Percentiles rank a stretch among this genome's conserved stretches.
Evolutionary conservation across 2,888 invertebrate species (phyloP).

Genomic region (Mimumesa dahlbomi): DNA sequence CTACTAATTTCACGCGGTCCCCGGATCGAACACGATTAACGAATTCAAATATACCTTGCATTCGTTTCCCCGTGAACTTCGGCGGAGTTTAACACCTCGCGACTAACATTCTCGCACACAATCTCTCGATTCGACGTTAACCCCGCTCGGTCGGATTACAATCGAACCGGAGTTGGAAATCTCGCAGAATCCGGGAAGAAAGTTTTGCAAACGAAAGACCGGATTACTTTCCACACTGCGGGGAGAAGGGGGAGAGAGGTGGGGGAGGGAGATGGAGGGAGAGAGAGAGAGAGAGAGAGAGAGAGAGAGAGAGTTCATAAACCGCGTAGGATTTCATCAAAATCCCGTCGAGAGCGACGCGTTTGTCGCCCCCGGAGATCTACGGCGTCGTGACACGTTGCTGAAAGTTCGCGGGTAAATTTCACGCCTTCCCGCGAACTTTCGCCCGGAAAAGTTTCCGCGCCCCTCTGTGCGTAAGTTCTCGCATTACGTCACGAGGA

Average conservation of each 20-base stretch:
- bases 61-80: no score
- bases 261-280: no score
- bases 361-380: conserved; percentile 55
- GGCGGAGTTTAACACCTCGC: no score
- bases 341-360: conserved; percentile 59
- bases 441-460: conserved; percentile 55
- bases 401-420: conserved; percentile 62
- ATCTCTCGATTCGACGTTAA: neutral
- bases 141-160: conserved; percentile 26
- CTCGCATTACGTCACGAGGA: conserved; percentile 59
- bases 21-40: no score
- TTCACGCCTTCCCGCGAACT: conserved; percentile 62
- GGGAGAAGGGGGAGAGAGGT: conserved; percentile 10
- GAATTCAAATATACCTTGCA: no score
- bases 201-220: conserved; percentile 39
- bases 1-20: no score
- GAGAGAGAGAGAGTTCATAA: conserved; percentile 61
- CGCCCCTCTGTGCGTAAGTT: conserved; percentile 57
- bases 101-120: no score
- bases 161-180: conserved; percentile 32
- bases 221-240: conserved; percentile 49
- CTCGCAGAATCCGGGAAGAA: conserved; percentile 3
- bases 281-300: no score
- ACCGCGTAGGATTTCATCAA: conserved; percentile 66
- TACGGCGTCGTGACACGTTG: conserved; percentile 45